Evolutionary conservation across 2,113 vertebrate species (phyloP).

Genomic region (Pristiophorus japonicus): DNA sequence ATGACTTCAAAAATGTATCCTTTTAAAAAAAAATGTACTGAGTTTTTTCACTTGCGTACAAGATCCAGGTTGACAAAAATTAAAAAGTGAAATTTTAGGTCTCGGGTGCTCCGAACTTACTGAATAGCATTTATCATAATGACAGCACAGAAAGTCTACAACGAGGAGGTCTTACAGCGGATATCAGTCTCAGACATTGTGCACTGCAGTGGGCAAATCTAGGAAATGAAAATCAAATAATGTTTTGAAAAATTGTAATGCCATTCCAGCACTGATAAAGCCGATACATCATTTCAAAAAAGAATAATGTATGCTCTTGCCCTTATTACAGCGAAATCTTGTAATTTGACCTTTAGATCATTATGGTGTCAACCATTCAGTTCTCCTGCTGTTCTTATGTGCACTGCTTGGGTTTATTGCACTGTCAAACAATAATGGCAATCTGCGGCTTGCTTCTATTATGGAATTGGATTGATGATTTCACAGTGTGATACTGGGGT

Average conservation of each 20-base stretch:
- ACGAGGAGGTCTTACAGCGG: background rate
- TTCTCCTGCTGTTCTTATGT: slow-evolving; percentile 10
- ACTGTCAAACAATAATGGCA: background rate
- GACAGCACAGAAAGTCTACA: background rate
- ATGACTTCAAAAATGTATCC: background rate
- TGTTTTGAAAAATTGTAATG: background rate
- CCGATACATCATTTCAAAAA: slow-evolving; percentile 6
- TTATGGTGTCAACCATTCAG: slow-evolving; percentile 10
- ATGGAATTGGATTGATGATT: slow-evolving; percentile 4
- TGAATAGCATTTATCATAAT: background rate
- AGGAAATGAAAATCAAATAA: background rate
- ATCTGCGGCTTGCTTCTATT: background rate
- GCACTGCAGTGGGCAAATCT: background rate
- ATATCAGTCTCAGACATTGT: background rate
- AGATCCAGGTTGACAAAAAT: background rate
- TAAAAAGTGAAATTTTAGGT: background rate
- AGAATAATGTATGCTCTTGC: background rate
- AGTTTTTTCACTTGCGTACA: background rate
- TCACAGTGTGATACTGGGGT: background rate
- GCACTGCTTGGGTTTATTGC: background rate
- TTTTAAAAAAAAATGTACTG: background rate
- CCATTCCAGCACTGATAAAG: background rate
- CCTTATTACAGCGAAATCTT: too few relatives aligned
- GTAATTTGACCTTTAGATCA: slow-evolving; percentile 30
- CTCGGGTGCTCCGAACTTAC: background rate